Evolutionary conservation across 1,140 invertebrate genomes (phyloP).

Genomic region (Trichonephila clavipes): DNA sequence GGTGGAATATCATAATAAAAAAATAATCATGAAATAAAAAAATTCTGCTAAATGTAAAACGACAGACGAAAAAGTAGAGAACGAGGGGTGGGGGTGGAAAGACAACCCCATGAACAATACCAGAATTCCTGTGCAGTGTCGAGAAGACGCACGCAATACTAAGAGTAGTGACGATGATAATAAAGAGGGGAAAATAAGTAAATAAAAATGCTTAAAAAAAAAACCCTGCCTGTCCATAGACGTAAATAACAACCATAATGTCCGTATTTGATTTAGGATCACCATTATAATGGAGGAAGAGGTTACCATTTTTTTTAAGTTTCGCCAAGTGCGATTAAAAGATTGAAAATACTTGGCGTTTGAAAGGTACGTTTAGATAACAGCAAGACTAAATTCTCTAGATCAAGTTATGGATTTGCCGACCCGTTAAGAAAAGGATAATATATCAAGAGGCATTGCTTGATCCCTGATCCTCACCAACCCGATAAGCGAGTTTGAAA

Average conservation of each 20-base stretch:
- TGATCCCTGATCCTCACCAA: no score
- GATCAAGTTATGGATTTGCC: no score
- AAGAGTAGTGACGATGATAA: conserved; percentile 61
- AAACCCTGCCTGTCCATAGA: conserved; percentile 18
- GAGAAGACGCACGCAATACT: conserved; percentile 50
- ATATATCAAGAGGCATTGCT: no score
- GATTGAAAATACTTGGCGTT: not conserved
- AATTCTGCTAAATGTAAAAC: not conserved
- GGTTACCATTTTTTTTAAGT: conserved; percentile 17
- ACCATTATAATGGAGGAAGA: conserved; percentile 18
- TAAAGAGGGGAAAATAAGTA: conserved; percentile 28
- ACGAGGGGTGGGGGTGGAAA: not conserved
- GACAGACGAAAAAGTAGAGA: not conserved
- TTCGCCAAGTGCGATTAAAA: not conserved
- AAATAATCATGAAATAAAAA: conserved; percentile 10
- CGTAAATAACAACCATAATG: conserved; percentile 42
- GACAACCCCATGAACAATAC: conserved; percentile 58
- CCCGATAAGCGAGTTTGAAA: no score
- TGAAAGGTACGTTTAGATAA: not conserved
- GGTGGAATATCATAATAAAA: not conserved
- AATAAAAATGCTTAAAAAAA: not conserved
- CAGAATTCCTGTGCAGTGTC: conserved; percentile 55
- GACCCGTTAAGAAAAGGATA: no score
- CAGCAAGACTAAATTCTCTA: no score
- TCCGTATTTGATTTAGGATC: conserved; percentile 60